Percentiles rank a stretch among this genome's conserved stretches.
Conservation (phyloP, 2,797 vertebrate species). For the Decapterus maruadsi region DNA sequence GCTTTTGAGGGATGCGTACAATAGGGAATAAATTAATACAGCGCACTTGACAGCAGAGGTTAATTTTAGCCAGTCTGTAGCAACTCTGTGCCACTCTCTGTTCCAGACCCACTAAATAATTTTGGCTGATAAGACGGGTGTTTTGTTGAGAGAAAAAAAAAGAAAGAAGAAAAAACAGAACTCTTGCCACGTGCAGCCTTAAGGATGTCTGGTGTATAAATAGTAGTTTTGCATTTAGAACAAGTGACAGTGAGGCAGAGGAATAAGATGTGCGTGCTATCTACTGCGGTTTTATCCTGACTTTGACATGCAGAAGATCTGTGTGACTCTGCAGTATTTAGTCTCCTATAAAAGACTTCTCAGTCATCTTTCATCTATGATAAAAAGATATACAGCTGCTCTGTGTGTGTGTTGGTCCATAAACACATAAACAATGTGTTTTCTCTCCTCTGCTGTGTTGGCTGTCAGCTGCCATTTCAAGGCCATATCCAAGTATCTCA, state of each 20-base stretch:
- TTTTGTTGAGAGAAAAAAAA: conserved; percentile 22
- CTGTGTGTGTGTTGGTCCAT: background rate
- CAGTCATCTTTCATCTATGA: conserved; percentile 20
- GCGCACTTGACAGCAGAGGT: conserved; percentile 15
- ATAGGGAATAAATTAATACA: conserved; percentile 21
- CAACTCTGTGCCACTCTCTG: conserved; percentile 12
- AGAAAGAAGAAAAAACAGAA: conserved; percentile 14
- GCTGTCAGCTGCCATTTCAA: conserved; percentile 23
- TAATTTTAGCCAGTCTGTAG: conserved; percentile 38
- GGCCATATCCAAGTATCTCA: background rate
- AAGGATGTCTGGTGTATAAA: conserved; percentile 53
- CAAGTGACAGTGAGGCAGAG: conserved; percentile 32
- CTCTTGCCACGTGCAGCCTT: conserved; percentile 31
- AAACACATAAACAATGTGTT: conserved; percentile 35
- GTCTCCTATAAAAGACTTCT: conserved; percentile 18
- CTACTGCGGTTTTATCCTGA: conserved; percentile 32
- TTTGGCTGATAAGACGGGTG: conserved; percentile 34
- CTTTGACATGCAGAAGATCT: conserved; percentile 32
- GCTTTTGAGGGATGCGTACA: background rate
- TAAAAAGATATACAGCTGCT: conserved; percentile 7
- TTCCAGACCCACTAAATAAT: conserved; percentile 30
- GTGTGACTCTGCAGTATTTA: conserved; percentile 22
- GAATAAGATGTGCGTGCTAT: conserved; percentile 18
- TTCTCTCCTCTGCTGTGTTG: background rate
- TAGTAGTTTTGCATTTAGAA: conserved; percentile 46